Conservation (phyloP, 1,140 invertebrate genomes). For the Caenorhabditis brenneri region DNA sequence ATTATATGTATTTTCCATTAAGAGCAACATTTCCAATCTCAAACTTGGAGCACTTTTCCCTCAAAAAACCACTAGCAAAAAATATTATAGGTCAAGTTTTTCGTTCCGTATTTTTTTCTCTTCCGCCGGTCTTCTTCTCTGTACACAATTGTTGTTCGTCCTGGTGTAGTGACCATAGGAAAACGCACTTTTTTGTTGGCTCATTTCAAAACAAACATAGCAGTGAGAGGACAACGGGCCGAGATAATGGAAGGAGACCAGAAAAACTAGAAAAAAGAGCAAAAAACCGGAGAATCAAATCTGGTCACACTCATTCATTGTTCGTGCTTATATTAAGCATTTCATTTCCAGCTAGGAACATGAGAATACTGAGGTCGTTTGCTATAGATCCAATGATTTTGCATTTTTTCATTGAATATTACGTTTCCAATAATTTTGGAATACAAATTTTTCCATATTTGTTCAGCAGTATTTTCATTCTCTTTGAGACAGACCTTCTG, state of each 20-base stretch:
- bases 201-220: slow-evolving; percentile 38
- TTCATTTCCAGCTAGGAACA: neutral
- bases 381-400: too few relatives aligned
- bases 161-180: neutral
- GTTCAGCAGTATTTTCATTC: neutral
- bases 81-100: neutral
- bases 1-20: too few relatives aligned
- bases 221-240: neutral
- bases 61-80: neutral
- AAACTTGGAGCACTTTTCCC: too few relatives aligned
- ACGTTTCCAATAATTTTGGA: neutral
- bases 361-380: neutral
- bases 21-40: too few relatives aligned
- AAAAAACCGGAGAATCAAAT: slow-evolving; percentile 41
- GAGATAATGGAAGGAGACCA: slow-evolving; percentile 17
- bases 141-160: slow-evolving; percentile 21
- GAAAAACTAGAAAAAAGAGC: slow-evolving; percentile 41
- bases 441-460: neutral
- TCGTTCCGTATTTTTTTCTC: neutral
- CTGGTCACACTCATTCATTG: slow-evolving; percentile 11
- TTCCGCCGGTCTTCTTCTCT: neutral
- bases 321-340: slow-evolving; percentile 27
- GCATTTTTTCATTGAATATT: neutral
- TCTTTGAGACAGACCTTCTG: too few relatives aligned
- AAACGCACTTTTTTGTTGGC: slow-evolving; percentile 40